Conservation (phyloP, 2,888 invertebrate species). For the Rhyacophila evoluta region DNA sequence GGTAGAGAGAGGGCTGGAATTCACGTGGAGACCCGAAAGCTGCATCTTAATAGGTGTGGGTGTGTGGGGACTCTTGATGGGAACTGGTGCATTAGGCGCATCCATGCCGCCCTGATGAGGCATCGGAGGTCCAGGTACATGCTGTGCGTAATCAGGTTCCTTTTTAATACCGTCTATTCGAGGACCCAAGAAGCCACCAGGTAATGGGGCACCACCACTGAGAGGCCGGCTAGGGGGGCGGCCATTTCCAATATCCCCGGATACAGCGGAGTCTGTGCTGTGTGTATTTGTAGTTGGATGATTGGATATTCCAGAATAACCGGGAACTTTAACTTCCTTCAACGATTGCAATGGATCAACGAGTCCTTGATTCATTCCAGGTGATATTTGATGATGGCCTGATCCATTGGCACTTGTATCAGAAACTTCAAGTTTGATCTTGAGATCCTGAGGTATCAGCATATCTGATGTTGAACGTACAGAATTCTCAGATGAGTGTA, state of each 20-base stretch:
- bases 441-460: slow-evolving; percentile 68
- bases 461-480: slow-evolving; percentile 58
- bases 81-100: slow-evolving; percentile 66
- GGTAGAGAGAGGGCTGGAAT: slow-evolving; percentile 63
- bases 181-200: slow-evolving; percentile 73
- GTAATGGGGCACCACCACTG: slow-evolving; percentile 66
- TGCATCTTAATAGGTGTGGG: slow-evolving; percentile 70
- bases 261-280: slow-evolving; percentile 60
- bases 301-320: slow-evolving; percentile 72
- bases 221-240: slow-evolving; percentile 68
- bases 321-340: slow-evolving; percentile 84
- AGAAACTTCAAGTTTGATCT: slow-evolving; percentile 70
- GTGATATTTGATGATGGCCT: slow-evolving; percentile 56
- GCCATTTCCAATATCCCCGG: slow-evolving; percentile 67
- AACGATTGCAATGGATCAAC: slow-evolving; percentile 82
- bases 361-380: slow-evolving; percentile 68
- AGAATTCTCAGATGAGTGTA: slow-evolving; percentile 56
- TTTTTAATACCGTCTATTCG: slow-evolving; percentile 80
- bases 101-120: slow-evolving; percentile 59
- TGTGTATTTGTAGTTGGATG: slow-evolving; percentile 63
- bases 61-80: slow-evolving; percentile 70
- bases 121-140: slow-evolving; percentile 61
- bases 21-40: slow-evolving; percentile 61
- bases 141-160: slow-evolving; percentile 72
- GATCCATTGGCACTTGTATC: slow-evolving; percentile 58